A percentile compares a stretch with the other conserved stretches of the same genome.
phyloP scores from a whole-genome alignment of 2,113 vertebrate species.

The Sinosuthora webbiana region DNA sequence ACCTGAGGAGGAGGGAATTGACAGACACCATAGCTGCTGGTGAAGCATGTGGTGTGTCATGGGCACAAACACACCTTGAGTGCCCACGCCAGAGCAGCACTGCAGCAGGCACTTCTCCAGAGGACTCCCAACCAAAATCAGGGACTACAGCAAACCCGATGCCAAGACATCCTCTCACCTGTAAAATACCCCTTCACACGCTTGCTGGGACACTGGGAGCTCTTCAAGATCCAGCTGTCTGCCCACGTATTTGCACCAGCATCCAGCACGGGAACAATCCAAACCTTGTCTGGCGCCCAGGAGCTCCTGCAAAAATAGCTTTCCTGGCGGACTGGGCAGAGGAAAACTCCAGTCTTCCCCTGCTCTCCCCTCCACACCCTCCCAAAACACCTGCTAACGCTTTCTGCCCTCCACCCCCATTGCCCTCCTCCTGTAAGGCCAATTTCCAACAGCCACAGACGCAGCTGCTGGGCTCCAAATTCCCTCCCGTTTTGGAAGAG shows the following conservation, averaged over 20 bases:
- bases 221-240: background rate
- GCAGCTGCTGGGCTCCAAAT: background rate
- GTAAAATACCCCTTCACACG: accelerated
- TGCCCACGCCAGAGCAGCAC: background rate
- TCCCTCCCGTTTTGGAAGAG: background rate
- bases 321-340: background rate
- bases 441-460: background rate
- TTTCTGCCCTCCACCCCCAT: background rate
- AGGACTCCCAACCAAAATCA: background rate
- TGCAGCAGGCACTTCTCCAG: background rate
- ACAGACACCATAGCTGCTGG: background rate
- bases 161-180: background rate
- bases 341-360: background rate
- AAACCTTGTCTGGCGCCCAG: background rate
- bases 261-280: background rate
- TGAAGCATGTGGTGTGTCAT: background rate
- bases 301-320: background rate
- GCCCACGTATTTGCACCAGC: background rate
- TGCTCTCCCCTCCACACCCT: background rate
- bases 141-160: accelerated
- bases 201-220: background rate
- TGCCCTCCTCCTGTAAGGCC: background rate
- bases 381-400: background rate
- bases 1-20: background rate
- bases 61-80: background rate